Evolutionary conservation across 2,888 invertebrate species (phyloP).

Genomic region (Drosophila anomelani): DNA sequence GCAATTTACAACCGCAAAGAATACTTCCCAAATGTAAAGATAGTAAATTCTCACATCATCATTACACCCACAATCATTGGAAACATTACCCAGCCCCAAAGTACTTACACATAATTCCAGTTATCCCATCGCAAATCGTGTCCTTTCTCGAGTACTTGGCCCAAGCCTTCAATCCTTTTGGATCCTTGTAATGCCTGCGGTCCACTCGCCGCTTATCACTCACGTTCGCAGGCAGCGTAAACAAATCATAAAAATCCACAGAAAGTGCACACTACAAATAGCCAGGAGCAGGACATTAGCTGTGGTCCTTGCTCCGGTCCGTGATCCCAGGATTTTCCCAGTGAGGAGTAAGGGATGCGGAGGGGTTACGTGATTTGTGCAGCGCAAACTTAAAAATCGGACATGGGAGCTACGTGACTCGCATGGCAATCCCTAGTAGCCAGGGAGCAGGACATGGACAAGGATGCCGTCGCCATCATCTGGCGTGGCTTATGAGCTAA

Average conservation of each 20-base stretch:
- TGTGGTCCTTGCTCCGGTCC: conserved; percentile 26
- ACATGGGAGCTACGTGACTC: conserved; percentile 80
- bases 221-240: conserved; percentile 65
- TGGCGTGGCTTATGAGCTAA: conserved; percentile 59
- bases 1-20: neutral
- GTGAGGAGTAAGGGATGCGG: neutral
- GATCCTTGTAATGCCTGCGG: conserved; percentile 7
- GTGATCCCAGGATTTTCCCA: conserved; percentile 15
- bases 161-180: conserved; percentile 5
- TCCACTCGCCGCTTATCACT: conserved; percentile 34
- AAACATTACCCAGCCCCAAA: neutral
- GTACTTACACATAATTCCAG: conserved; percentile 14
- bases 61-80: neutral
- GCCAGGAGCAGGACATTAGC: conserved; percentile 75
- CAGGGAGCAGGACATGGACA: conserved; percentile 5
- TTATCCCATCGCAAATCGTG: conserved; percentile 5
- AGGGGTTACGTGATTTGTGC: conserved; percentile 78
- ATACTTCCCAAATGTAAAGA: neutral
- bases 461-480: conserved; percentile 16
- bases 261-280: conserved; percentile 76
- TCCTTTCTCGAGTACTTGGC: neutral
- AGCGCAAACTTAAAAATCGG: conserved; percentile 80
- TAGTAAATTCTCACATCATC: neutral
- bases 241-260: conserved; percentile 80
- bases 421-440: conserved; percentile 54